These are phyloP conservation scores for Silurus meridionalis DNA, from an alignment of 2,113 vertebrate genomes.

Conservation along the genomic window DNA sequence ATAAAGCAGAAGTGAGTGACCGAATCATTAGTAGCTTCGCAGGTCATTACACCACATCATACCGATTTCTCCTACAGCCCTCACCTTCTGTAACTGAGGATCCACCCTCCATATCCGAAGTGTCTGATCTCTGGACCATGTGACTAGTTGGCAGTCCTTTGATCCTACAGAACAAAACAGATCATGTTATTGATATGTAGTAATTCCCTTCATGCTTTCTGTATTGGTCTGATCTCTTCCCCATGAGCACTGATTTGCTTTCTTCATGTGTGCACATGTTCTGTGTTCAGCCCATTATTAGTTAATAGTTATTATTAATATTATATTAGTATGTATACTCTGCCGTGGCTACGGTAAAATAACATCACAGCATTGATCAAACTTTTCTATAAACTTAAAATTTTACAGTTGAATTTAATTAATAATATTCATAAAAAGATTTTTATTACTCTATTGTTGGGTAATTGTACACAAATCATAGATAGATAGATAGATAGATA, in stretches of 20 bases:
- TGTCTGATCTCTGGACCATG: constrained; percentile 96
- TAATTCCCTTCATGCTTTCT: not conserved
- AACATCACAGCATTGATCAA: too few relatives aligned
- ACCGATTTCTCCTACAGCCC: constrained; percentile 25
- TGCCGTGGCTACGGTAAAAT: too few relatives aligned
- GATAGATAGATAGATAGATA: too few relatives aligned
- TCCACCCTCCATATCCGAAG: constrained; percentile 96
- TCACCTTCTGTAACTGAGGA: constrained; percentile 91
- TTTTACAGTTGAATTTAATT: too few relatives aligned
- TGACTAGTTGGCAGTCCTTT: constrained; percentile 94
- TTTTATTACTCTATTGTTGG: too few relatives aligned
- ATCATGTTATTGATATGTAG: not conserved
- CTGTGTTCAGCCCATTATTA: not conserved
- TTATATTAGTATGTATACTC: not conserved
- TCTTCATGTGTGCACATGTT: not conserved
- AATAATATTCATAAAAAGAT: too few relatives aligned
- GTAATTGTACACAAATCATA: too few relatives aligned
- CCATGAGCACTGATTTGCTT: not conserved
- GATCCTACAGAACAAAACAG: constrained; percentile 73
- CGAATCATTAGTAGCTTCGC: not conserved
- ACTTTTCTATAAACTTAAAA: too few relatives aligned
- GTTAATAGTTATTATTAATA: not conserved
- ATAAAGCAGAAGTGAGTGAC: not conserved
- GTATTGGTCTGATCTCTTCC: not conserved
- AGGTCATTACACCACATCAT: not conserved